A percentile compares a stretch with the other conserved stretches of the same genome.
phyloP scores from a whole-genome alignment of 2,888 invertebrate species.

The Spisula solida region DNA sequence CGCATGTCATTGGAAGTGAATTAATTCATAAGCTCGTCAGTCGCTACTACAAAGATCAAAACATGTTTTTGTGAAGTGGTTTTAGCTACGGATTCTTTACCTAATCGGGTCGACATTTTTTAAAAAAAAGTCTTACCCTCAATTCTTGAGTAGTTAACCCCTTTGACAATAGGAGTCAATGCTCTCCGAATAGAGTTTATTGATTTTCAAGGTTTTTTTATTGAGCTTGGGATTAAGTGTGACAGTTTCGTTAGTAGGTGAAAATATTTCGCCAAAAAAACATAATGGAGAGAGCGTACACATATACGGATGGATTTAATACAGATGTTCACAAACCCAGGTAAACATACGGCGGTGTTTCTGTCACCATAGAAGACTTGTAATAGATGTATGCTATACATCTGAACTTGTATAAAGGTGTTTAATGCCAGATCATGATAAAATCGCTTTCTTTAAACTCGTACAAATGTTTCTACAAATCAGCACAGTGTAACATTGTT shows the following conservation, averaged over 20 bases:
- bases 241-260: background rate
- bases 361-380: background rate
- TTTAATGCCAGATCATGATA: too few relatives aligned
- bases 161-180: background rate
- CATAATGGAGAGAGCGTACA: slow-evolving; percentile 50
- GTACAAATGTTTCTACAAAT: too few relatives aligned
- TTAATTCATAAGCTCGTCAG: background rate
- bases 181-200: background rate
- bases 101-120: background rate
- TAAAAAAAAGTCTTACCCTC: background rate
- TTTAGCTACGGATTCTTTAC: background rate
- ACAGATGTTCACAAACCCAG: slow-evolving; percentile 23
- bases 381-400: too few relatives aligned
- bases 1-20: background rate
- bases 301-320: slow-evolving; percentile 41
- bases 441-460: too few relatives aligned
- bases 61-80: background rate
- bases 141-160: background rate
- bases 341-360: background rate
- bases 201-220: background rate
- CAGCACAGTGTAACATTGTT: too few relatives aligned
- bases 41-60: background rate
- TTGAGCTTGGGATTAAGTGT: background rate
- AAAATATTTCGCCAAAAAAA: background rate
- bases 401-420: too few relatives aligned